Evolutionary conservation across 2,888 invertebrate species (phyloP), one percentile per base, ranked within the genome.

Genomic region (Coecobrya sp.): DNA sequence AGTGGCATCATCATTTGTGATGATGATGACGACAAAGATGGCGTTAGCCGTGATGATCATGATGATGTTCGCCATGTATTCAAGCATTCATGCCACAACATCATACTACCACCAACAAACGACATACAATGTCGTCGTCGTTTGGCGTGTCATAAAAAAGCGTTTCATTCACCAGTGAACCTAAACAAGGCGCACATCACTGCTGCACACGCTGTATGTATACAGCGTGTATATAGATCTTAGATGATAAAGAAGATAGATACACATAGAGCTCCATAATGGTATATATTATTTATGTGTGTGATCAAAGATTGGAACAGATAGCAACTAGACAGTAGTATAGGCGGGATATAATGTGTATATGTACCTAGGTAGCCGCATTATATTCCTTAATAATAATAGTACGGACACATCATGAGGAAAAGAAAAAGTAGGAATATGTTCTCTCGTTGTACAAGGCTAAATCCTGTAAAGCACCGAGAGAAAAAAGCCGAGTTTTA

Each of bases 291-390:
- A 73, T 42, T 79, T 19, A 79, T 25, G 49, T 45, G 10, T 30
- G 52, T 55, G 86, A 73, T 86, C 73, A 70, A 27, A 86, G 70
- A 86, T 70, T 86, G 86, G 86, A 86, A 86, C 70, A 19, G 68
- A 22, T 45, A 55, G 19, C 30, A 5, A 45, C 42, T 36, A n/a
- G 36, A 36, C 2, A 10, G 73, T 16, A 11, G 8, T 11, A 73
- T 73, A 73, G 73, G 19, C 30, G n/a, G n/a, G n/a, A 22, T 42
- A n/a, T 13, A 70, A 22, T 22, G 3, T 19, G 7, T 7, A 7
- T 59, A 59, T 19, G 19, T 59, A 59, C 19, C 1, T 65, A 27
- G 45, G 45, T 73, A 27, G 59, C 11, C 27, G 25, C 19, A 45
- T 42, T 1, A 65, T 16, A 36, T 84, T 13, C 45, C 11, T 55